Conservation (phyloP, 1,140 invertebrate species). For the Drosophila aff. region DNA sequence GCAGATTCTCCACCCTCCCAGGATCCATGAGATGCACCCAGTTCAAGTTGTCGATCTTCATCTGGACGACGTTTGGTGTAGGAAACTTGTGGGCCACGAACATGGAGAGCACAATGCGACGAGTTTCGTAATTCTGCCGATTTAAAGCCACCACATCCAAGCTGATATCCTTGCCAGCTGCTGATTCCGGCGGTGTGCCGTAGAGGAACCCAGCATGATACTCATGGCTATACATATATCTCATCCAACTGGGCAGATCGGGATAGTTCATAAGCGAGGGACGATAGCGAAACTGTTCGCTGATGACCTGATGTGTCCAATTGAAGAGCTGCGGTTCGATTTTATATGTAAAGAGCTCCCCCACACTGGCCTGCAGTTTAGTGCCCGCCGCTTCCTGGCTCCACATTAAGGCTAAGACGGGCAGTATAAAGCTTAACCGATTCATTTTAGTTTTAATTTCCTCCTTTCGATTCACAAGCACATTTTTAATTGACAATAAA, state of each 20-base stretch:
- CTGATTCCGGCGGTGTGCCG: slow-evolving; percentile 90
- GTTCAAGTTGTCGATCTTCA: slow-evolving; percentile 96
- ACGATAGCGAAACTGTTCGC: slow-evolving; percentile 81
- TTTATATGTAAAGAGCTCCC: slow-evolving; percentile 88
- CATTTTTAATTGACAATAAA: slow-evolving; percentile 49
- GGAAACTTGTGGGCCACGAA: slow-evolving; percentile 89
- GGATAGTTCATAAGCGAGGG: slow-evolving; percentile 86
- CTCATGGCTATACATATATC: slow-evolving; percentile 91
- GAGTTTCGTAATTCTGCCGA: slow-evolving; percentile 91
- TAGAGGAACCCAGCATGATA: slow-evolving; percentile 92
- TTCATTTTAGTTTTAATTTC: slow-evolving; percentile 43
- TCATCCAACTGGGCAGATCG: slow-evolving; percentile 93
- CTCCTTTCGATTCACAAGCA: slow-evolving; percentile 22
- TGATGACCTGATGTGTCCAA: slow-evolving; percentile 88
- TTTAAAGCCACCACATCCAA: slow-evolving; percentile 92
- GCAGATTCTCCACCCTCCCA: slow-evolving; percentile 88
- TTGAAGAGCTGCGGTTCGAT: slow-evolving; percentile 89
- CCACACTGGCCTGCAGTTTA: slow-evolving; percentile 86
- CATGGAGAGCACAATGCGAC: slow-evolving; percentile 88
- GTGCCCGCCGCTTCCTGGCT: not conserved
- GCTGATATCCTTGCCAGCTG: slow-evolving; percentile 86
- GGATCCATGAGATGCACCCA: slow-evolving; percentile 85
- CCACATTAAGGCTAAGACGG: slow-evolving; percentile 13
- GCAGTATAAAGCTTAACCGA: slow-evolving; percentile 27
- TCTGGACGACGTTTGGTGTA: slow-evolving; percentile 91